phyloP scores from a whole-genome alignment of 2,888 invertebrate genomes.

The Drosophila meridiana region DNA sequence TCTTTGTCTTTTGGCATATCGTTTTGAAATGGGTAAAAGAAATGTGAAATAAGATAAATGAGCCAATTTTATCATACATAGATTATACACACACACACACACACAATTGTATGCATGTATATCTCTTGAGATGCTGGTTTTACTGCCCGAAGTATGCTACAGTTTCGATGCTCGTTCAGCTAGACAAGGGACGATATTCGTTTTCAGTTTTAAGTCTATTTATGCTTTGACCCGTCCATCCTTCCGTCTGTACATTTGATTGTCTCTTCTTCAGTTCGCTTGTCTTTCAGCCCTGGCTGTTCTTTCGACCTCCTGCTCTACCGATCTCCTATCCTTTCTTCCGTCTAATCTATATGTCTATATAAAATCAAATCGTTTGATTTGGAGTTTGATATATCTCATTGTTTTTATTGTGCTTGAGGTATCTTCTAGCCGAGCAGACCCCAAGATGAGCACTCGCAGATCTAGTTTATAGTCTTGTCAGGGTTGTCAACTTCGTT shows the following conservation, averaged over 20 bases:
- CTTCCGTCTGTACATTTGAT: neutral
- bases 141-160: slow-evolving; percentile 34
- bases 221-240: neutral
- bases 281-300: neutral
- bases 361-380: no score
- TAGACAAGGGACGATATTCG: neutral
- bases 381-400: no score
- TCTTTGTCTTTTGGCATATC: slow-evolving; percentile 1
- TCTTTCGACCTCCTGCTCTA: neutral
- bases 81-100: neutral
- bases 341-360: no score
- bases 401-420: no score
- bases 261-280: neutral
- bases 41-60: slow-evolving; percentile 74
- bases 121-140: no score
- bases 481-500: slow-evolving; percentile 13
- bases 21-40: slow-evolving; percentile 52
- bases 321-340: neutral
- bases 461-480: neutral
- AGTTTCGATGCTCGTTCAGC: neutral
- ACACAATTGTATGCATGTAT: neutral
- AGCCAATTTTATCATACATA: slow-evolving; percentile 59
- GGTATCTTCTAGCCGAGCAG: neutral
- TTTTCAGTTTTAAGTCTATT: neutral
- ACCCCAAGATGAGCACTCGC: neutral